phyloP scores from a whole-genome alignment of 1,140 invertebrate genomes.

The Oppia nitens region DNA sequence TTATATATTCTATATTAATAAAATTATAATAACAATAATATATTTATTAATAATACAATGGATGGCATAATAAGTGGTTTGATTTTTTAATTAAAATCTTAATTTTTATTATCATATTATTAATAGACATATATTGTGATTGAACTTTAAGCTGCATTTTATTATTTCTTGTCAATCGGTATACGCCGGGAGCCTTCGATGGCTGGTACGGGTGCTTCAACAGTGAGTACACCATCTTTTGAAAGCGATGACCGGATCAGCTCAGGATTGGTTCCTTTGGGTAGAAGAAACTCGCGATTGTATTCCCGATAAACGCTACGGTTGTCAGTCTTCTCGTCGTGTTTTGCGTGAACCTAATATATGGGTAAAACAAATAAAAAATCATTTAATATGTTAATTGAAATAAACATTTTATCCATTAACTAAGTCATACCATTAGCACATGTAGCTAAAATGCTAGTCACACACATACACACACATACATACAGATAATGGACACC shows the following conservation, averaged over 20 bases:
- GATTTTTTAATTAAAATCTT: no score
- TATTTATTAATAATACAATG: no score
- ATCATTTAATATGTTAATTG: background rate
- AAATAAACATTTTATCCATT: background rate
- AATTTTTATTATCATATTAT: no score
- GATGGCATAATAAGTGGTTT: no score
- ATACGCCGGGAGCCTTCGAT: slow-evolving; percentile 49
- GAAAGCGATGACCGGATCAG: slow-evolving; percentile 72
- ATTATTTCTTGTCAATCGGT: slow-evolving; percentile 38
- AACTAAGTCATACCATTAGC: background rate
- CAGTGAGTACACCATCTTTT: slow-evolving; percentile 79
- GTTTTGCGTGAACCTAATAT: slow-evolving; percentile 79
- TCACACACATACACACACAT: background rate
- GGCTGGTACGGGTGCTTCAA: slow-evolving; percentile 74
- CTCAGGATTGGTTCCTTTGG: slow-evolving; percentile 77
- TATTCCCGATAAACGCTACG: slow-evolving; percentile 89
- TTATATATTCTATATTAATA: no score
- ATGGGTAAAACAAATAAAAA: slow-evolving; percentile 18
- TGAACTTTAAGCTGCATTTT: no score
- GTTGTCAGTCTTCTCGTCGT: slow-evolving; percentile 84
- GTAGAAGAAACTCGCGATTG: slow-evolving; percentile 83
- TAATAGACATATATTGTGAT: no score
- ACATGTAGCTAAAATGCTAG: background rate
- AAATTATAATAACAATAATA: no score
- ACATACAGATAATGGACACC: background rate